A percentile compares a stretch with the other conserved stretches of the same genome.
Evolutionary conservation across 2,888 invertebrate genomes (phyloP).

Genomic region (Epinotia bilunana): DNA sequence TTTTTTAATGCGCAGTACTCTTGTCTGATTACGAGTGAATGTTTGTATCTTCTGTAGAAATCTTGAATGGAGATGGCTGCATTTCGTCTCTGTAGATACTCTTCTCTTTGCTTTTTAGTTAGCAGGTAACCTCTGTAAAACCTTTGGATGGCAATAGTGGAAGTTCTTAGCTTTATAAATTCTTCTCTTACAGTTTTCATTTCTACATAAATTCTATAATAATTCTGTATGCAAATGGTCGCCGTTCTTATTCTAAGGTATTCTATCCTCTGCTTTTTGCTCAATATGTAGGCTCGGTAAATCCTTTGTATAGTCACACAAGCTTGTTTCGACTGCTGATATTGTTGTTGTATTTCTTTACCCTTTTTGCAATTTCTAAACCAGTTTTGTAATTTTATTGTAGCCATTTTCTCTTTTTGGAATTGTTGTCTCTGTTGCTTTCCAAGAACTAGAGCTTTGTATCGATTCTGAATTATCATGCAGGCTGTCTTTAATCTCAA

Average conservation of each 20-base stretch:
- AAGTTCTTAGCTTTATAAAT: slow-evolving; percentile 59
- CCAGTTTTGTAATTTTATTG: slow-evolving; percentile 75
- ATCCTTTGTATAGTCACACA: slow-evolving; percentile 74
- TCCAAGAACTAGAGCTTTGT: slow-evolving; percentile 64
- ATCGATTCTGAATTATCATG: slow-evolving; percentile 70
- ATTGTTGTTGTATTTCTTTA: slow-evolving; percentile 58
- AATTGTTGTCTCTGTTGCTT: slow-evolving; percentile 61
- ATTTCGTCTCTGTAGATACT: slow-evolving; percentile 55
- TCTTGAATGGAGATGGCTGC: slow-evolving; percentile 60
- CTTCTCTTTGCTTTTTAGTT: slow-evolving; percentile 55
- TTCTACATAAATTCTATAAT: slow-evolving; percentile 65
- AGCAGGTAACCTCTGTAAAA: slow-evolving; percentile 62
- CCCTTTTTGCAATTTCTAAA: slow-evolving; percentile 66
- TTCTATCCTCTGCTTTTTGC: slow-evolving; percentile 62
- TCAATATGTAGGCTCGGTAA: slow-evolving; percentile 67
- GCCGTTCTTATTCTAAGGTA: slow-evolving; percentile 67
- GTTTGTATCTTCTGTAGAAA: slow-evolving; percentile 59
- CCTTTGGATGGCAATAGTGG: slow-evolving; percentile 60
- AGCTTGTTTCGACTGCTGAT: slow-evolving; percentile 63
- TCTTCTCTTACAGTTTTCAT: slow-evolving; percentile 62
- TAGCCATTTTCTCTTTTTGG: slow-evolving; percentile 62
- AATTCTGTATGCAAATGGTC: slow-evolving; percentile 67
- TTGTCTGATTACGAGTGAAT: slow-evolving; percentile 57
- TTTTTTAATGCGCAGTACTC: slow-evolving; percentile 68
- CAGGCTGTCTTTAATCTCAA: slow-evolving; percentile 60